Evolutionary conservation across 2,113 vertebrate species (phyloP).

Genomic region (Emydocephalus ijimae): DNA sequence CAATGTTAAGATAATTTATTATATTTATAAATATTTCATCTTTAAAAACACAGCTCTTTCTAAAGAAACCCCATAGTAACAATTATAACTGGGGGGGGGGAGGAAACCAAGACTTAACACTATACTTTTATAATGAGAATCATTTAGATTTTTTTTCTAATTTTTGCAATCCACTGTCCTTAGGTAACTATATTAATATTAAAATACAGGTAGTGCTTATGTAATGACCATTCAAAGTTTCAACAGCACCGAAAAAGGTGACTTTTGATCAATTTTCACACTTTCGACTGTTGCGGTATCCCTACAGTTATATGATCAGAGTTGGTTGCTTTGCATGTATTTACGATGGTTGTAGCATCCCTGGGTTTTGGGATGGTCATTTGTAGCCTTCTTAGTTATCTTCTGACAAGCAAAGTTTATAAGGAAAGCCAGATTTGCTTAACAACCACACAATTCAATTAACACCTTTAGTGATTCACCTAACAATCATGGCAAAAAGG

Average conservation of each 20-base stretch:
- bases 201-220: background rate
- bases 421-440: background rate
- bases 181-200: slow-evolving; percentile 36
- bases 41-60: background rate
- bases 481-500: background rate
- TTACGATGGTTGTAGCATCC: background rate
- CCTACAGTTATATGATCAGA: background rate
- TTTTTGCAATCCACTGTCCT: slow-evolving; percentile 28
- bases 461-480: background rate
- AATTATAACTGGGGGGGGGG: too few species aligned
- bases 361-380: background rate
- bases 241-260: background rate
- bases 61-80: background rate
- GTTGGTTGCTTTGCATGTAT: background rate
- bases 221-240: background rate
- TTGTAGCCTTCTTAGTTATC: background rate
- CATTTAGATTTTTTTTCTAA: background rate
- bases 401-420: background rate
- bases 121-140: background rate
- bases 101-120: background rate
- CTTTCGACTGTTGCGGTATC: background rate
- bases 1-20: background rate
- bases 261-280: background rate
- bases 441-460: background rate
- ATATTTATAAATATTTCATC: background rate